These are phyloP conservation scores for Aurelia coerulea DNA, from an alignment of 30 jellyfish, hydroid and myxozoan genomes.

Conservation along the genomic window DNA sequence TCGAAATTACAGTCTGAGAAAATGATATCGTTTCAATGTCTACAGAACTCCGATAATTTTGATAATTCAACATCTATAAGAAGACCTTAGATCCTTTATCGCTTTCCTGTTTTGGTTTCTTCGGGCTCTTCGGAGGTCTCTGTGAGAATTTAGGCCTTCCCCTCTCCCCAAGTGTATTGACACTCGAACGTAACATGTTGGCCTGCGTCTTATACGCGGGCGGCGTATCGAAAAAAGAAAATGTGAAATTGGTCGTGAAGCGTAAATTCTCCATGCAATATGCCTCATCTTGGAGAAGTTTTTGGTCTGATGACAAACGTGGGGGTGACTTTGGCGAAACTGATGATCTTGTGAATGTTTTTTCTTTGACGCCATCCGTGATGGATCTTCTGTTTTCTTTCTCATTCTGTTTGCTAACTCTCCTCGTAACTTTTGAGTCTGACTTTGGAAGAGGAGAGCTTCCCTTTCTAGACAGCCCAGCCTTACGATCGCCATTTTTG, in stretches of 20 bases:
- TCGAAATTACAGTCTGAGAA: background rate
- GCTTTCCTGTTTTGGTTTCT: background rate
- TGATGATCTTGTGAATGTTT: slow-evolving; percentile 9
- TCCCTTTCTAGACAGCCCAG: background rate
- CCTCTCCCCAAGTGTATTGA: slow-evolving; percentile 16
- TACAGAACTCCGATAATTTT: background rate
- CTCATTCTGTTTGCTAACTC: background rate
- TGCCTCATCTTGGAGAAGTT: slow-evolving; percentile 20
- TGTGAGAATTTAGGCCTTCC: slow-evolving; percentile 39
- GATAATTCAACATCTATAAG: too few species aligned
- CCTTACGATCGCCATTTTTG: background rate
- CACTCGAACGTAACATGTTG: slow-evolving; percentile 16
- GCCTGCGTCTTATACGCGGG: slow-evolving; percentile 43
- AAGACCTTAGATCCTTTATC: too few species aligned
- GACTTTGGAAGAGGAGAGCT: slow-evolving; percentile 24
- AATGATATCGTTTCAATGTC: background rate
- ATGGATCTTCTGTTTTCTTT: background rate
- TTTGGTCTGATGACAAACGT: background rate
- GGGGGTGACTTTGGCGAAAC: slow-evolving; percentile 6
- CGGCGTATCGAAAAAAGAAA: slow-evolving; percentile 59
- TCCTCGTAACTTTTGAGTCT: too few species aligned
- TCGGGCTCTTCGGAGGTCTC: slow-evolving; percentile 10
- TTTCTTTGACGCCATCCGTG: background rate
- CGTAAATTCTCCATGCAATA: slow-evolving; percentile 46
- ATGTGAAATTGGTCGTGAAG: slow-evolving; percentile 50